These are phyloP conservation scores for Hyles euphorbiae DNA, from an alignment of 1,140 invertebrate species.

Conservation along the genomic window DNA sequence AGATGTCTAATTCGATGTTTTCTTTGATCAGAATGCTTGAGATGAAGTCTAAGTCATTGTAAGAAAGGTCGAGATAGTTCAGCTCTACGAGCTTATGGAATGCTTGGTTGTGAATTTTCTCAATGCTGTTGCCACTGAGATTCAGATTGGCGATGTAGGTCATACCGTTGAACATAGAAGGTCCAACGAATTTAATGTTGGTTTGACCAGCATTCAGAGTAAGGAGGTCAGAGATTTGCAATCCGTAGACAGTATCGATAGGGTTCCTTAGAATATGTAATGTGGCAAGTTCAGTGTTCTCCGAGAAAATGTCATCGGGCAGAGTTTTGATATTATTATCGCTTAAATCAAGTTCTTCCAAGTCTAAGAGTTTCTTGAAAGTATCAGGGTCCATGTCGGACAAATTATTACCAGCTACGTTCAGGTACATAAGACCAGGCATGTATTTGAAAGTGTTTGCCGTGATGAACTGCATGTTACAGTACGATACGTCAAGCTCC, in stretches of 20 bases:
- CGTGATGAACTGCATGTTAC: conserved; percentile 77
- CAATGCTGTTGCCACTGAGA: conserved; percentile 79
- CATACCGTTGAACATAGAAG: conserved; percentile 79
- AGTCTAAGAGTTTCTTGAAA: conserved; percentile 76
- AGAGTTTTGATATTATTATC: conserved; percentile 78
- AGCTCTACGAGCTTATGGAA: conserved; percentile 79
- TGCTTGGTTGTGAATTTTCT: conserved; percentile 80
- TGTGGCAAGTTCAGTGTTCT: conserved; percentile 77
- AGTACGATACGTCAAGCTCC: conserved; percentile 81
- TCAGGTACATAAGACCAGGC: conserved; percentile 78
- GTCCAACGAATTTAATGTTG: conserved; percentile 77
- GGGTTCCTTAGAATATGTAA: conserved; percentile 78
- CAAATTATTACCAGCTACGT: conserved; percentile 79
- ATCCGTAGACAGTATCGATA: conserved; percentile 71
- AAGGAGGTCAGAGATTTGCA: conserved; percentile 75
- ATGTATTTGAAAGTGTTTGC: conserved; percentile 78
- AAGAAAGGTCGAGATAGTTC: conserved; percentile 80
- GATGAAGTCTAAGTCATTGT: conserved; percentile 79
- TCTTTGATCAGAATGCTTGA: conserved; percentile 80
- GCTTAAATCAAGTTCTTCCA: conserved; percentile 82
- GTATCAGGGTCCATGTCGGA: conserved; percentile 77
- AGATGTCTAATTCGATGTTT: conserved; percentile 80
- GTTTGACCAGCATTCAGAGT: conserved; percentile 80
- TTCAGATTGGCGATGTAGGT: conserved; percentile 78
- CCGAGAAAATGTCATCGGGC: conserved; percentile 76